These are phyloP conservation scores for Nesogale talazaci DNA, from an alignment of 2,113 vertebrate genomes.

Conservation along the genomic window DNA sequence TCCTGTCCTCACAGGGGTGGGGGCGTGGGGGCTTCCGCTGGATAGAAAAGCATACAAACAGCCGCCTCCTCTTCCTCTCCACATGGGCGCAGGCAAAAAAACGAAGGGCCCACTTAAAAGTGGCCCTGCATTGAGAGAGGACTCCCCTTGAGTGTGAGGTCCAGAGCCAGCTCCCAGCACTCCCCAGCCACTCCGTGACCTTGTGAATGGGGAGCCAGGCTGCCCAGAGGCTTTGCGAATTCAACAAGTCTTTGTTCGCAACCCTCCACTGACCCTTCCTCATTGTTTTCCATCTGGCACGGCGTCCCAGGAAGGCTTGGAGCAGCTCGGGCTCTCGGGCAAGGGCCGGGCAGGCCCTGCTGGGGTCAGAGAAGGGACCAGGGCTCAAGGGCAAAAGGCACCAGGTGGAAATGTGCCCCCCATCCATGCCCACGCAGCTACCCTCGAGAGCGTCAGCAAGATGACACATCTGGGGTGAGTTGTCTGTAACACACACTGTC, in stretches of 20 bases:
- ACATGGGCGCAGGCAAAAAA: not conserved
- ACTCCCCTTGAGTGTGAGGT: not conserved
- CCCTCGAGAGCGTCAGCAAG: not conserved
- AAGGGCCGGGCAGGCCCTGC: not conserved
- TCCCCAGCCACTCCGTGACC: rapidly evolving
- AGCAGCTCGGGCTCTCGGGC: not conserved
- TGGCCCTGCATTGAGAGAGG: not conserved
- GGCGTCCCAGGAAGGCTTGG: not conserved
- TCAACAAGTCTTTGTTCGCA: not conserved
- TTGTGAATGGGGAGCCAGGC: not conserved
- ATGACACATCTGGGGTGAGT: not conserved
- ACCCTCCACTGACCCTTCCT: not conserved
- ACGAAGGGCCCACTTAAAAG: not conserved
- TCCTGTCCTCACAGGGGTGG: not conserved
- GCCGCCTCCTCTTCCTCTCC: constrained; percentile 8
- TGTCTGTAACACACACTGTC: not conserved
- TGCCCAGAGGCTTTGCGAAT: not conserved
- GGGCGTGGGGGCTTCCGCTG: not conserved
- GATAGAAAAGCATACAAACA: not conserved
- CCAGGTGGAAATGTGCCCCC: rapidly evolving
- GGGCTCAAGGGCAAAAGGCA: not conserved
- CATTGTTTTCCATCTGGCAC: not conserved
- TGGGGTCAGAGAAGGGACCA: not conserved
- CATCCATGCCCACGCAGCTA: not conserved
- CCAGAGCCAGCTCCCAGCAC: not conserved